Conservation (phyloP, 2,113 vertebrate species). For the Gymnobelideus leadbeateri region DNA sequence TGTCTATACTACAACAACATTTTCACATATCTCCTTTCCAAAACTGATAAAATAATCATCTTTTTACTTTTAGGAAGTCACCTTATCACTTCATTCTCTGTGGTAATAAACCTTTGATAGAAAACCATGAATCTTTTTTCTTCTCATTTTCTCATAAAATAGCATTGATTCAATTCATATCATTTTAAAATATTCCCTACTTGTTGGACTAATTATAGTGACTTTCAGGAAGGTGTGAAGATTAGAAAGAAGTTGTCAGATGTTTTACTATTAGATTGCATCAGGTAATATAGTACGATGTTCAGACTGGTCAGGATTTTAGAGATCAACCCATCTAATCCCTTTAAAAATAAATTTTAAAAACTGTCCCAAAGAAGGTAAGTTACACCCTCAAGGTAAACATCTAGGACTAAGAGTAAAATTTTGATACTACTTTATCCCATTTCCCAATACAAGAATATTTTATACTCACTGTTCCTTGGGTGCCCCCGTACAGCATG, state of each 20-base stretch:
- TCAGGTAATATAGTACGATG: background rate
- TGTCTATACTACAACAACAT: background rate
- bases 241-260: background rate
- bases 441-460: background rate
- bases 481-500: constrained; percentile 90
- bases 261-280: background rate
- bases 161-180: background rate
- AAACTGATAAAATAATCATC: background rate
- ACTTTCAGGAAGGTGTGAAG: background rate
- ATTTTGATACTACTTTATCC: background rate
- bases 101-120: background rate
- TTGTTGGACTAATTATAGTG: background rate
- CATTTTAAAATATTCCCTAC: background rate
- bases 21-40: background rate
- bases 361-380: background rate
- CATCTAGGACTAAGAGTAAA: background rate
- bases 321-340: background rate
- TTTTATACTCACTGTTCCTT: constrained; percentile 83
- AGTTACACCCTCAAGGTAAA: background rate
- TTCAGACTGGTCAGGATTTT: background rate
- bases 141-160: background rate
- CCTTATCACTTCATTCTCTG: background rate
- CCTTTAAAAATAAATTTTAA: background rate
- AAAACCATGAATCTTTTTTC: background rate
- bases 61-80: background rate